Conservation (phyloP, 92 coral and sea anemone genomes). For the Anthopleura xanthogrammica region DNA sequence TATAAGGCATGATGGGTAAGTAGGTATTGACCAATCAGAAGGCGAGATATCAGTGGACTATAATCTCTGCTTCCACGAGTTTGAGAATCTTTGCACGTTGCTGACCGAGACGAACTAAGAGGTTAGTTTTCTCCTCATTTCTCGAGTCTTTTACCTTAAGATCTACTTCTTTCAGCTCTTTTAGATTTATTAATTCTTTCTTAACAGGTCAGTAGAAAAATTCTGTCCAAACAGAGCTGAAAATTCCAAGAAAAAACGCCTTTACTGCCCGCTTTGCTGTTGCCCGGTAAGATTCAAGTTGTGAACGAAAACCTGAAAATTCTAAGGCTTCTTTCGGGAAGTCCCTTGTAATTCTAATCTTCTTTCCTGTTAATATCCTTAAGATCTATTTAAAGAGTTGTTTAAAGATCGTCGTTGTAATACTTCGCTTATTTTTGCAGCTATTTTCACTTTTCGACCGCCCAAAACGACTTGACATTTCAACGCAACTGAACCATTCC, state of each 20-base stretch:
- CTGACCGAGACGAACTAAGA: neutral
- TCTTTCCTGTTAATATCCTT: neutral
- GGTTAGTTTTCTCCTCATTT: neutral
- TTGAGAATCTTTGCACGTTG: neutral
- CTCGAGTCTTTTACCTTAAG: neutral
- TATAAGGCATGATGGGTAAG: slow-evolving; percentile 21
- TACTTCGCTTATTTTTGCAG: neutral
- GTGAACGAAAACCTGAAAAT: neutral
- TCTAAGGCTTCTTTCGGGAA: neutral
- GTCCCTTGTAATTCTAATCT: neutral
- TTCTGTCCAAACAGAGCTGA: neutral
- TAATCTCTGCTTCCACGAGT: slow-evolving; percentile 19
- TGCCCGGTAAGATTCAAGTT: neutral
- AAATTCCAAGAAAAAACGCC: neutral
- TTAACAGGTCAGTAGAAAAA: neutral
- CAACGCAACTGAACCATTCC: neutral
- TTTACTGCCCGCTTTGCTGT: neutral
- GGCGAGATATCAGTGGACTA: neutral
- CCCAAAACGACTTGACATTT: slow-evolving; percentile 1
- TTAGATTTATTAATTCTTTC: neutral
- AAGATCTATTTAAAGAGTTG: neutral
- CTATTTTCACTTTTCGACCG: neutral
- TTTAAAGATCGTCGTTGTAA: neutral
- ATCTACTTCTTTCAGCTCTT: neutral
- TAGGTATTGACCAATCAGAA: slow-evolving; percentile 21